Base-by-base conservation (phyloP, 2,888 invertebrate genomes). In the Leptarthrus brevirostris region DNA sequence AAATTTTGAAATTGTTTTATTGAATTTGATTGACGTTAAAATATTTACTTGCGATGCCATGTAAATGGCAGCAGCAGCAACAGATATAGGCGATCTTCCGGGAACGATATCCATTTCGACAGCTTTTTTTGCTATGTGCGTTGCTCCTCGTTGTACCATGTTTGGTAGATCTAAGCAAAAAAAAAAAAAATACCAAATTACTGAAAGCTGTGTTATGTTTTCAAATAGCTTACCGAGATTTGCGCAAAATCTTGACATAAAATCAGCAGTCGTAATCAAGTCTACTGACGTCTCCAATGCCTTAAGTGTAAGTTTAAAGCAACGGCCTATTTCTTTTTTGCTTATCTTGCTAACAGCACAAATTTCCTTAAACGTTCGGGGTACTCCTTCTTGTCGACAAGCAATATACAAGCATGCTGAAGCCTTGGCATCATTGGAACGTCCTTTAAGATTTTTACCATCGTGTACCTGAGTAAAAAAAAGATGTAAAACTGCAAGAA, bases 331-430 rank as follows among this genome's bases (percentile, higher is more conserved):
- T 87, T 99, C 99, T 81, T 98, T 97, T 86, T 99, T 99, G 81
- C 98, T 97, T 74, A 99, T 96, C 87, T 96, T 97, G 82, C 98
- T 98, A 66, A 98, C 97, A 0, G 98, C 98, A 85, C 98, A 99
- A 76, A 99, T 98, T 89, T 99, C 99, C 86, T 97, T 99, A 84
- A 99, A 99, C 10, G 99, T 98, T 78, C 99, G 90, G 0, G 99
- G 98, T 0, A 99, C 99, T 3, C 97, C 97, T 85, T 99, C 99
- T 81, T 99, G 98, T 1, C 99, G 88, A 81, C 99, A 99, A 0
- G 99, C 98, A 77, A 99, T 99, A 84, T 99, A 99, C 26, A 99
- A 88, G 84, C 98, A 99, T 0, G 99, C 98, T 0, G 99, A 98
- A 0, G 98, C 97, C 80, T 99, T 98, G 0, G 99, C 98, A 84